Percentiles rank a stretch among this genome's conserved stretches.
phyloP scores from a whole-genome alignment of 37 sponge, comb jelly and placozoan genomes.

The Amphimedon queenslandica region DNA sequence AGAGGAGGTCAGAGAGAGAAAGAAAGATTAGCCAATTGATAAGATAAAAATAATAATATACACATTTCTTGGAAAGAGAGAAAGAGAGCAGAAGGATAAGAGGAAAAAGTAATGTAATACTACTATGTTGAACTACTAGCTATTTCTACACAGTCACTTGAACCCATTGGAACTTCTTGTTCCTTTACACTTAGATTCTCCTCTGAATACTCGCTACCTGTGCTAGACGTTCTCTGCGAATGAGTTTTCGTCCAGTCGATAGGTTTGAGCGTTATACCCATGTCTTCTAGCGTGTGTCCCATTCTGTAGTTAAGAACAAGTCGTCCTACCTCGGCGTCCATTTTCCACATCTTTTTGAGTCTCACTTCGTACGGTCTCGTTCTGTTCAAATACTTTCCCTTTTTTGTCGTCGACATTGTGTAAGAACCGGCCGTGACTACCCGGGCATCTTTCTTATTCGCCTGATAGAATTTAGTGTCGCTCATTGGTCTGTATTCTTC shows the following conservation, averaged over 20 bases:
- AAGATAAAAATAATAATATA: too few relatives aligned
- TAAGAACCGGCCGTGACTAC: slow-evolving; percentile 53
- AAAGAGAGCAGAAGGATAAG: too few relatives aligned
- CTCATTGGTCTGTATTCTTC: slow-evolving; percentile 48
- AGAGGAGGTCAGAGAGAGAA: too few relatives aligned
- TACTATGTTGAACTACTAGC: too few relatives aligned
- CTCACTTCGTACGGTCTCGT: slow-evolving; percentile 48
- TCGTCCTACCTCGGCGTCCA: slow-evolving; percentile 44
- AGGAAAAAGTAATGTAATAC: too few relatives aligned
- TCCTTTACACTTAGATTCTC: too few relatives aligned
- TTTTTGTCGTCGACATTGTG: slow-evolving; percentile 72
- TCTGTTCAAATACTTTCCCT: slow-evolving; percentile 46
- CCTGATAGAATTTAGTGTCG: slow-evolving; percentile 40
- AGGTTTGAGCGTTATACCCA: slow-evolving; percentile 39
- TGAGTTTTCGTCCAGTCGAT: slow-evolving; percentile 45
- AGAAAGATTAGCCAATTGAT: too few relatives aligned
- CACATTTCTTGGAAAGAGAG: too few relatives aligned
- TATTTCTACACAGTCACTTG: too few relatives aligned
- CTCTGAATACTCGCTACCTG: too few relatives aligned
- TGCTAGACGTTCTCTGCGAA: neutral
- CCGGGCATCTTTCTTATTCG: slow-evolving; percentile 50
- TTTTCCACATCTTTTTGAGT: slow-evolving; percentile 58
- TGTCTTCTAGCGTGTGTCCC: slow-evolving; percentile 51
- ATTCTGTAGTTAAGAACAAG: slow-evolving; percentile 40
- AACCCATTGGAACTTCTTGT: too few relatives aligned